Percentiles rank a stretch among this genome's conserved stretches.
phyloP scores from a whole-genome alignment of 1,140 invertebrate genomes.

The Neuroterus valhalla region DNA sequence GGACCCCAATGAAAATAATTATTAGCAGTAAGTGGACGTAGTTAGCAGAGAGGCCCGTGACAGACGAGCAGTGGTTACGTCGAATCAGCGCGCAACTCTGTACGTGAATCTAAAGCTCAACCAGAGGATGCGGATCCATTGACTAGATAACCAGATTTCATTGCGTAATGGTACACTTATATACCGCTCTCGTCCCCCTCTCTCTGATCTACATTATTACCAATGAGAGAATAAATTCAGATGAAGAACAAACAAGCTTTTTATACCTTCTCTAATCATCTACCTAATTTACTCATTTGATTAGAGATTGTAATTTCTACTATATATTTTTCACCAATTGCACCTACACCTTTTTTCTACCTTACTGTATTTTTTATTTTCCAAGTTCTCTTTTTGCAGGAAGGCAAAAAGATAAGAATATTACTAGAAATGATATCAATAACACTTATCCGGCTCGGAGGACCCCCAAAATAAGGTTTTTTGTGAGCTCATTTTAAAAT shows the following conservation, averaged over 20 bases:
- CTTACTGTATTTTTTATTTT: no score
- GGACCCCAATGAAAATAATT: constrained; percentile 74
- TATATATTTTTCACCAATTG: no score
- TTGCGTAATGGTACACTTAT: constrained; percentile 67
- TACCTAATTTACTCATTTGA: not conserved
- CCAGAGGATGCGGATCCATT: constrained; percentile 74
- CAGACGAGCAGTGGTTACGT: constrained; percentile 70
- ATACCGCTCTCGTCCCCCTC: constrained; percentile 24
- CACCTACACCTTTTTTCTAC: no score
- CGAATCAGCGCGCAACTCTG: constrained; percentile 63
- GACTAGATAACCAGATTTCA: constrained; percentile 72
- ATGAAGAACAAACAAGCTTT: not conserved
- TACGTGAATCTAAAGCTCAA: constrained; percentile 62
- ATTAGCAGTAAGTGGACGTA: constrained; percentile 74
- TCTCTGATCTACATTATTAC: constrained; percentile 5
- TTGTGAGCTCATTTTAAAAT: no score
- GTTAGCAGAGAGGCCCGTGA: constrained; percentile 68
- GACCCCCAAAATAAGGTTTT: no score
- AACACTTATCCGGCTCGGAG: no score
- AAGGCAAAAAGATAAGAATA: no score
- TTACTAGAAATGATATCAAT: no score
- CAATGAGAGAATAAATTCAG: constrained; percentile 1
- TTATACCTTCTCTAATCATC: not conserved
- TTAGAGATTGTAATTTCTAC: no score
- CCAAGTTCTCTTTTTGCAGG: no score